Evolutionary conservation across 92 coral and sea anemone genomes (phyloP).

Genomic region (Plumapathes pennacea): DNA sequence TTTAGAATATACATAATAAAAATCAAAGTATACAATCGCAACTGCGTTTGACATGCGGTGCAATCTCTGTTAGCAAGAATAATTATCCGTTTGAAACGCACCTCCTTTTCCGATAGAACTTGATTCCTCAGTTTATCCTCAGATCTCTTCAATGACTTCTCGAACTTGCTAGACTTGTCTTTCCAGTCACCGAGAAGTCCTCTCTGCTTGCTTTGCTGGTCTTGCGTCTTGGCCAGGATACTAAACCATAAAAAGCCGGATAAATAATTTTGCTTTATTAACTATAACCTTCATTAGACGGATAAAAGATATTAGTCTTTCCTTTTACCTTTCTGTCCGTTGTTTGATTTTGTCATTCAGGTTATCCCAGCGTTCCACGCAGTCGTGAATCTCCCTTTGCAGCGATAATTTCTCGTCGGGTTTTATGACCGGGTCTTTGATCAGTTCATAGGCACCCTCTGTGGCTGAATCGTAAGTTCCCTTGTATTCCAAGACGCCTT

Average conservation of each 20-base stretch:
- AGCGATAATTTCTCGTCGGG: slow-evolving; percentile 56
- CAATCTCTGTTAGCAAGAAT: too few relatives aligned
- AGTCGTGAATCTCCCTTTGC: slow-evolving; percentile 55
- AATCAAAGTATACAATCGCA: too few relatives aligned
- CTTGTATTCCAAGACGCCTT: slow-evolving; percentile 62
- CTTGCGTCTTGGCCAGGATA: slow-evolving; percentile 42
- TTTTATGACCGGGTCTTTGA: slow-evolving; percentile 63
- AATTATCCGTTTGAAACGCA: too few relatives aligned
- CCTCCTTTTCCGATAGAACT: slow-evolving; percentile 36
- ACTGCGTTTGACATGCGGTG: too few relatives aligned
- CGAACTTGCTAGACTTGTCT: slow-evolving; percentile 63
- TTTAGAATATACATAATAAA: too few relatives aligned
- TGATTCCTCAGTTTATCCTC: slow-evolving; percentile 61
- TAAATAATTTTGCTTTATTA: too few relatives aligned
- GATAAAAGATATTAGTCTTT: too few relatives aligned
- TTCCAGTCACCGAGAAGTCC: slow-evolving; percentile 76
- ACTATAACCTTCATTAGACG: too few relatives aligned
- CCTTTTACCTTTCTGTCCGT: slow-evolving; percentile 63
- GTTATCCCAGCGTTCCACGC: slow-evolving; percentile 76
- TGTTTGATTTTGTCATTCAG: slow-evolving; percentile 61
- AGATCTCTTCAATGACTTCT: slow-evolving; percentile 57
- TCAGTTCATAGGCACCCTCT: slow-evolving; percentile 50
- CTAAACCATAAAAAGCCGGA: too few relatives aligned
- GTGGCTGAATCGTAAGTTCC: slow-evolving; percentile 50
- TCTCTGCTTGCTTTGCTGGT: slow-evolving; percentile 61